Base-by-base conservation (phyloP, 2,888 invertebrate genomes). In the Flabesymbios commensalis region DNA sequence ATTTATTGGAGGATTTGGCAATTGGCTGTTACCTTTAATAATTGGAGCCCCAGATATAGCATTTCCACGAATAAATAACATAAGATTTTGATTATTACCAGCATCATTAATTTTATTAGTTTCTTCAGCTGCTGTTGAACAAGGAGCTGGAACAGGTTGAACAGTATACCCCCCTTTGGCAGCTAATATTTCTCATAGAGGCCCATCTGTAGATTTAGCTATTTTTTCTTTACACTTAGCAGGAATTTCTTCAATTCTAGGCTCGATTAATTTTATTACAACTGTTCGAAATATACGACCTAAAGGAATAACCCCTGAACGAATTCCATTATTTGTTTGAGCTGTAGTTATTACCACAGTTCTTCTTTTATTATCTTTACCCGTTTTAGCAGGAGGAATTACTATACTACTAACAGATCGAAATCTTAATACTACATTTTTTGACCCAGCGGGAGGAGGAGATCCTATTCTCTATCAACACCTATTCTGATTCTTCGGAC, bases 401-500 rank as follows among this genome's bases (percentile, higher is more conserved):
- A 91, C 90, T 3, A 91, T 92, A 86, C 73, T 91, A 68, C 80
- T 91, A 82, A 89, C 89, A 2, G 90, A 91, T 75, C 90, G 90
- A 79, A 91, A 92, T 84, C 80, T 91, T 81, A 90, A 90, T 86
- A 90, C 90, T 0, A 88, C 89, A 0, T 92, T 92, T 83, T 92
- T 91, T 87, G 90, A 91, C 36, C 90, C 90, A 0, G 86, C 87
- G 0, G 90, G 90, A 64, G 91, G 91, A 31, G 92, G 91, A 57
- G 91, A 92, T 59, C 91, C 90, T 1, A 88, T 92, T 84, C 72
- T 92, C 72, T 91, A 89, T 57, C 90, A 91, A 87, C 90, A 92
- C 81, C 84, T 91, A 86, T 91, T 92, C 85, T 92, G 91, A 88
- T 92, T 92, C 85, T 92, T 92, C 87, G 91, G 91, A 0, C 91